Percentiles rank a stretch among this genome's conserved stretches.
These are phyloP conservation scores for Dryobotodes eremita DNA, from an alignment of 2,888 invertebrate species.

Conservation along the genomic window DNA sequence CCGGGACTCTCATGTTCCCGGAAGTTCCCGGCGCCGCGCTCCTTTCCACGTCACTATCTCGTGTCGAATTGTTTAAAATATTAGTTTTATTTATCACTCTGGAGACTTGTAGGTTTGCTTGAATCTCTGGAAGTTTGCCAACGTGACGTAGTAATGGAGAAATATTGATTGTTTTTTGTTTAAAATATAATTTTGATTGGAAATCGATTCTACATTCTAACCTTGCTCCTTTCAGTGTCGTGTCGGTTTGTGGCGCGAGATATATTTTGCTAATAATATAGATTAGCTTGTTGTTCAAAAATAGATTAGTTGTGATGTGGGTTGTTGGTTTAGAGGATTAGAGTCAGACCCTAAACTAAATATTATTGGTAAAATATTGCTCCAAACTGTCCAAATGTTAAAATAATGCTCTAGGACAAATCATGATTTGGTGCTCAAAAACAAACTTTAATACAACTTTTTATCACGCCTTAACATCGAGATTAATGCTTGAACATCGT, in stretches of 20 bases:
- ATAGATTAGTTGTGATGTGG: not conserved
- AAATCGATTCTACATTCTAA: conserved; percentile 28
- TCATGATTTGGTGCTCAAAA: not conserved
- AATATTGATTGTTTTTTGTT: conserved; percentile 29
- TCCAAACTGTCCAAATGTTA: too few relatives aligned
- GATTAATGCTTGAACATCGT: not conserved
- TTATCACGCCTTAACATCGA: not conserved
- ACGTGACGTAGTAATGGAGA: not conserved
- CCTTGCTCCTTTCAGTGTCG: conserved; percentile 17
- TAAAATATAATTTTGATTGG: conserved; percentile 42
- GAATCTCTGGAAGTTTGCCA: conserved; percentile 37
- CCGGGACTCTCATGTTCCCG: conserved; percentile 36
- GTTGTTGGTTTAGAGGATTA: not conserved
- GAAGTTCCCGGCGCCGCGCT: conserved; percentile 17
- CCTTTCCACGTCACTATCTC: conserved; percentile 61
- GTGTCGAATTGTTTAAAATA: conserved; percentile 61
- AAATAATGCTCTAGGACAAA: not conserved
- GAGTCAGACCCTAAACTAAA: not conserved
- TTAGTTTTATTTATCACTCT: conserved; percentile 37
- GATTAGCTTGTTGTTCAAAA: conserved; percentile 1
- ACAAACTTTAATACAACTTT: too few relatives aligned
- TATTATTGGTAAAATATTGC: not conserved
- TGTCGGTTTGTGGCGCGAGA: not conserved
- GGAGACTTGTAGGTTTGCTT: conserved; percentile 3
- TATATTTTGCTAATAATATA: conserved; percentile 3